These are phyloP conservation scores for Eueremaeus valkanovi DNA, from an alignment of 2,888 invertebrate genomes.

Conservation along the genomic window DNA sequence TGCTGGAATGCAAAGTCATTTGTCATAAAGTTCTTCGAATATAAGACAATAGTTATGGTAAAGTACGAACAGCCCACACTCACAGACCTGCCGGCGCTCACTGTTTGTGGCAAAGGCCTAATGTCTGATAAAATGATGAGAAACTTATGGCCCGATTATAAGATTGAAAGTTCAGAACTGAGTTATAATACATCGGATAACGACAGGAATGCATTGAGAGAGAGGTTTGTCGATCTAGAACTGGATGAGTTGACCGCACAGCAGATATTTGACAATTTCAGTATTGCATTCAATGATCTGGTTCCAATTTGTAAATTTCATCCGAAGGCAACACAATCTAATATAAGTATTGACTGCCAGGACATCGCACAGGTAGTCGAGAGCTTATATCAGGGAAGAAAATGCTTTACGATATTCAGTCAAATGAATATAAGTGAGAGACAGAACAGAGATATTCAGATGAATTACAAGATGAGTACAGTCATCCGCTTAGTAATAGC, in stretches of 20 bases:
- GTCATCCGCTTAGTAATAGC: background rate
- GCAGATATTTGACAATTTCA: background rate
- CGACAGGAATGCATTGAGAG: background rate
- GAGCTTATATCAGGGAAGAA: slow-evolving; percentile 17
- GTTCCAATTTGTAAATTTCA: background rate
- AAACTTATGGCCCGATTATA: no score
- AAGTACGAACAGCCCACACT: background rate
- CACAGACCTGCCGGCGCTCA: slow-evolving; percentile 30
- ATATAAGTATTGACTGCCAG: background rate
- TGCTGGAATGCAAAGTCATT: background rate
- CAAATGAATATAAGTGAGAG: background rate
- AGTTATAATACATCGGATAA: background rate
- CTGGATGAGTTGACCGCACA: background rate
- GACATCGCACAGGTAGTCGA: background rate
- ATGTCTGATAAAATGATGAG: no score
- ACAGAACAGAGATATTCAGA: background rate
- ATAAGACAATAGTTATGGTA: slow-evolving; percentile 34
- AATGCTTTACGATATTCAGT: slow-evolving; percentile 8
- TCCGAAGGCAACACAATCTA: background rate
- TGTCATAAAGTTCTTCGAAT: background rate
- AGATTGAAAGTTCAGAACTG: background rate
- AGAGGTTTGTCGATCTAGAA: background rate
- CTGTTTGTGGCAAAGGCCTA: slow-evolving; percentile 23
- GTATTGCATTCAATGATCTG: background rate
- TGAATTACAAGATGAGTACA: slow-evolving; percentile 2